These are phyloP conservation scores for Xiphydria camelus DNA, from an alignment of 2,888 invertebrate species.

Conservation along the genomic window DNA sequence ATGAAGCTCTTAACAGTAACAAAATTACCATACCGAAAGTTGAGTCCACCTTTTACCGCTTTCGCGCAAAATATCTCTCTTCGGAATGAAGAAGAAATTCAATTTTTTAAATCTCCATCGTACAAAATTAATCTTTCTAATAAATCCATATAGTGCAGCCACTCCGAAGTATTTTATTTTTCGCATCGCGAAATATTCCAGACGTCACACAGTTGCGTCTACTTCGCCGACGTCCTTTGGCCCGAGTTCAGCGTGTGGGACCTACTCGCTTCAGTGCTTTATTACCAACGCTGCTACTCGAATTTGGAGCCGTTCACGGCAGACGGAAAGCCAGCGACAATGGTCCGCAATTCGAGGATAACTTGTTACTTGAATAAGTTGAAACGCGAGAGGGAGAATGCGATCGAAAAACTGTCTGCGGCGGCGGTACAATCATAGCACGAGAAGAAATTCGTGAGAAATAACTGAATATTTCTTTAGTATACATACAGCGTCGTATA, in stretches of 20 bases:
- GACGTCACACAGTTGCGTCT: constrained; percentile 77
- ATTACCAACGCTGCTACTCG: constrained; percentile 73
- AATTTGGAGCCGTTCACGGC: constrained; percentile 29
- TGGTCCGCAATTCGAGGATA: constrained; percentile 32
- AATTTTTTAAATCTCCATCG: constrained; percentile 3
- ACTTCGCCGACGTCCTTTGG: constrained; percentile 92
- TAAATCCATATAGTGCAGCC: not conserved
- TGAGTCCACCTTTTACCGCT: too few relatives aligned
- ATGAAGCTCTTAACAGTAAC: too few relatives aligned
- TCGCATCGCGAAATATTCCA: too few relatives aligned
- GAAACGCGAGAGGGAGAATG: constrained; percentile 30
- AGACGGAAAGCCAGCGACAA: constrained; percentile 21
- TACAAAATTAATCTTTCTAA: constrained; percentile 9
- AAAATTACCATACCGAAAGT: too few relatives aligned
- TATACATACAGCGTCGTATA: too few relatives aligned
- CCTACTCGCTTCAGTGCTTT: constrained; percentile 80
- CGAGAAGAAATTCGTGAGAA: too few relatives aligned
- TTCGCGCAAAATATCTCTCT: not conserved
- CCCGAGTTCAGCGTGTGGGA: constrained; percentile 96
- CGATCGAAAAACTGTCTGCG: constrained; percentile 25
- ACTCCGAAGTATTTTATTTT: too few relatives aligned
- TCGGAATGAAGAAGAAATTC: not conserved
- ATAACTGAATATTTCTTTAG: too few relatives aligned
- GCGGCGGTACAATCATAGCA: constrained; percentile 3
- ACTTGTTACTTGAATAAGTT: constrained; percentile 38